Evolutionary conservation across 2,888 invertebrate species (phyloP).

Genomic region (Tachystola acroxantha): DNA sequence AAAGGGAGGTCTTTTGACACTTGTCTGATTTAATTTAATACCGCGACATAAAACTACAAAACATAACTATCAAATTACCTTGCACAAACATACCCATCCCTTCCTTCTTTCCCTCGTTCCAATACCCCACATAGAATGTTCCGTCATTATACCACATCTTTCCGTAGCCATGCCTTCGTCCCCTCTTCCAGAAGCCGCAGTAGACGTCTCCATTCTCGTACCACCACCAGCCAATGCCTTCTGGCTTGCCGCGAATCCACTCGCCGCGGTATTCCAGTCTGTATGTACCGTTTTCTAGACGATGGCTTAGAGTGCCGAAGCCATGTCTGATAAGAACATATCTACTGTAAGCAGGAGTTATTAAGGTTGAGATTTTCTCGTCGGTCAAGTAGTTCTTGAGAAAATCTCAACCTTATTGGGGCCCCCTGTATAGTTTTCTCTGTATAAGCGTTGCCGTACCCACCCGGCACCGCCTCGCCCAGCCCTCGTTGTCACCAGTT

Average conservation of each 20-base stretch:
- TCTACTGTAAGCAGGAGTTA: too few relatives aligned
- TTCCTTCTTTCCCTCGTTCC: conserved; percentile 62
- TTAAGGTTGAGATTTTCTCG: too few relatives aligned
- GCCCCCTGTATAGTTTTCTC: too few relatives aligned
- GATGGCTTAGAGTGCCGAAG: conserved; percentile 71
- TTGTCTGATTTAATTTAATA: too few relatives aligned
- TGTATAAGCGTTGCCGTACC: too few relatives aligned
- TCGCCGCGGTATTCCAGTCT: conserved; percentile 76
- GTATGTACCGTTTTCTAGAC: conserved; percentile 55
- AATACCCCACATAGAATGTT: conserved; percentile 80
- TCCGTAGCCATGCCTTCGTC: conserved; percentile 77
- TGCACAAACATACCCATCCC: conserved; percentile 76
- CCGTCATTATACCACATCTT: conserved; percentile 80
- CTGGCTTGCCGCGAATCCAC: conserved; percentile 77
- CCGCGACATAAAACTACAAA: too few relatives aligned
- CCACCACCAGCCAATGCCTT: conserved; percentile 78
- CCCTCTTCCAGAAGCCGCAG: conserved; percentile 75
- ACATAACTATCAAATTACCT: too few relatives aligned
- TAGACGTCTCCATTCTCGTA: conserved; percentile 78
- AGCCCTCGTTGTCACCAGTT: too few relatives aligned
- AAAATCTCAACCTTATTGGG: too few relatives aligned
- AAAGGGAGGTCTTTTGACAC: too few relatives aligned
- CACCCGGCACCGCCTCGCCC: too few relatives aligned
- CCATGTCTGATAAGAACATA: conserved; percentile 74
- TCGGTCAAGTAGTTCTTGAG: too few relatives aligned